phyloP scores from a whole-genome alignment of 2,797 vertebrate species.

The Picus viridis region DNA sequence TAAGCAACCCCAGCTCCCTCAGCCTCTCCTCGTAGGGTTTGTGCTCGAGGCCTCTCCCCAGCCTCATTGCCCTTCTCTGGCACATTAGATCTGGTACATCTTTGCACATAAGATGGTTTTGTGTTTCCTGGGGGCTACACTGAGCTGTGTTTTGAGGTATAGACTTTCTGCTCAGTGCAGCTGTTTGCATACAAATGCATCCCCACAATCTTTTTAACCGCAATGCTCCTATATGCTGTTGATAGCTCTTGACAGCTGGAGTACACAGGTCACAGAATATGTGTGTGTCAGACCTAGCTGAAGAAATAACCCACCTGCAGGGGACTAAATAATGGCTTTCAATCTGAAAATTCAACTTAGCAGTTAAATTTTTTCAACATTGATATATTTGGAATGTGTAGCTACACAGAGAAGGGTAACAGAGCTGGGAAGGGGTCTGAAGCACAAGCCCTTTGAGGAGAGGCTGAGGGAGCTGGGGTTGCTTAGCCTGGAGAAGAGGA shows the following conservation, averaged over 20 bases:
- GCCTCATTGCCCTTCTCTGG: too few species aligned
- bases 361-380: neutral
- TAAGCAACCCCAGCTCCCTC: too few species aligned
- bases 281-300: neutral
- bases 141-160: conserved; percentile 29
- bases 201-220: conserved; percentile 46
- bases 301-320: neutral
- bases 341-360: neutral
- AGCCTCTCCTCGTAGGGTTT: too few species aligned
- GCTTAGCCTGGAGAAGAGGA: too few species aligned
- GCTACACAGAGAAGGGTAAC: neutral
- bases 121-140: conserved; percentile 50
- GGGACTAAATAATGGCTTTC: neutral
- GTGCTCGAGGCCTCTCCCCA: too few species aligned
- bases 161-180: conserved; percentile 42
- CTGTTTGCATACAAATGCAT: conserved; percentile 27
- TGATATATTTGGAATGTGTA: neutral
- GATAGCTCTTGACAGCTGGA: conserved; percentile 57
- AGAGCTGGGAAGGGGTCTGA: too few species aligned
- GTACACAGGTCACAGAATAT: neutral
- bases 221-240: conserved; percentile 26
- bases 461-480: too few species aligned
- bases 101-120: conserved; percentile 50
- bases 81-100: too few species aligned
- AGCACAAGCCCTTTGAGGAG: too few species aligned